Conservation (phyloP, 2,888 invertebrate species). For the Acrobeloides nanus region DNA sequence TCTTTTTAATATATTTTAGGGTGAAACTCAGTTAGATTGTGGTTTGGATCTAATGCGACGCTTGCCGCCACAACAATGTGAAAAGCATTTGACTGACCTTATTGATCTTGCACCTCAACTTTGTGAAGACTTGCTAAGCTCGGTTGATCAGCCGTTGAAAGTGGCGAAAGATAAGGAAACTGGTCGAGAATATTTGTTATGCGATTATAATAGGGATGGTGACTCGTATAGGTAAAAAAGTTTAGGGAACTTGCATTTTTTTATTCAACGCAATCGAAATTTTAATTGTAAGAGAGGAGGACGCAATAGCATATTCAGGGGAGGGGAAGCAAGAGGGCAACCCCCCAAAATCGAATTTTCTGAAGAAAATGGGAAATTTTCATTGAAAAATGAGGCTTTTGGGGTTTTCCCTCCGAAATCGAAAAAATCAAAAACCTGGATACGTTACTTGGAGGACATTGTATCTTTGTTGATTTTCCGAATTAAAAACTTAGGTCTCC, state of each 20-base stretch:
- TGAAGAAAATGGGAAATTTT: too few relatives aligned
- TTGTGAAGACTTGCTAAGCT: slow-evolving; percentile 90
- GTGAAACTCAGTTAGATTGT: slow-evolving; percentile 71
- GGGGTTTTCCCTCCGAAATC: too few relatives aligned
- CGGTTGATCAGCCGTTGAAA: slow-evolving; percentile 95
- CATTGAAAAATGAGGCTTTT: too few relatives aligned
- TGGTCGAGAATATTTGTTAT: slow-evolving; percentile 91
- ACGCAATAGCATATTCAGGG: too few relatives aligned
- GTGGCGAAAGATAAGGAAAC: slow-evolving; percentile 83
- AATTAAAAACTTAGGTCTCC: slow-evolving; percentile 15
- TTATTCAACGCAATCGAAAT: slow-evolving; percentile 3
- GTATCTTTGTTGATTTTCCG: slow-evolving; percentile 16
- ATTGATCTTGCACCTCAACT: slow-evolving; percentile 88
- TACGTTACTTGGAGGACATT: not conserved
- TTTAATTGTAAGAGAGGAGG: too few relatives aligned
- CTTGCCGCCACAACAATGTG: slow-evolving; percentile 96
- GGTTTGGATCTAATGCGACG: slow-evolving; percentile 97
- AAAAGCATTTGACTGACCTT: slow-evolving; percentile 92
- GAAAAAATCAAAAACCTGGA: slow-evolving; percentile 1
- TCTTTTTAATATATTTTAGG: not conserved
- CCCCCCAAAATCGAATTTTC: not conserved
- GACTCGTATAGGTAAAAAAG: slow-evolving; percentile 97
- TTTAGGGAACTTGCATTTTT: slow-evolving; percentile 53
- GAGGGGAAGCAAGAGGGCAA: slow-evolving; percentile 3
- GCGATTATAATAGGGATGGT: slow-evolving; percentile 97